Evolutionary conservation across 2,888 invertebrate species (phyloP).

Genomic region (Auanema freiburgensis): DNA sequence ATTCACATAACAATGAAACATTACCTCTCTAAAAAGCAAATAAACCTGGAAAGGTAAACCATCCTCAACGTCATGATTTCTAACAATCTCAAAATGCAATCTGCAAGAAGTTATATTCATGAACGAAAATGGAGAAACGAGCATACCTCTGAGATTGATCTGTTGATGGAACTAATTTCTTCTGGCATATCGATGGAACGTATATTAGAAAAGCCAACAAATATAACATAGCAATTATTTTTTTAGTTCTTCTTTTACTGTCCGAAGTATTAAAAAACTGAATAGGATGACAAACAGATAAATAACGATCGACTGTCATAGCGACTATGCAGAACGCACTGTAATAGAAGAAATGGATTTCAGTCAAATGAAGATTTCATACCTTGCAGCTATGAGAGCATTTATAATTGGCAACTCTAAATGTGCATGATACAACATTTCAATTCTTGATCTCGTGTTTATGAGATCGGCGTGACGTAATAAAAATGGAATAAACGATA

Average conservation of each 20-base stretch:
- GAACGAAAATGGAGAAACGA: neutral
- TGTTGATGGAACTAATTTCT: slow-evolving; percentile 51
- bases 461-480: slow-evolving; percentile 48
- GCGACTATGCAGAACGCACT: slow-evolving; percentile 68
- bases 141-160: slow-evolving; percentile 1
- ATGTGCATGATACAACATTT: slow-evolving; percentile 70
- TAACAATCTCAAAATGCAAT: slow-evolving; percentile 11
- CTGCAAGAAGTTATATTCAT: neutral
- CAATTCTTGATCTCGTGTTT: slow-evolving; percentile 68
- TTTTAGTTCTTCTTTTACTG: slow-evolving; percentile 64
- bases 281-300: slow-evolving; percentile 66
- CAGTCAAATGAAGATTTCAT: neutral
- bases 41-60: slow-evolving; percentile 64
- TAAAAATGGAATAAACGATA: slow-evolving; percentile 71
- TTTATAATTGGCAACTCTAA: slow-evolving; percentile 67
- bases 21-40: slow-evolving; percentile 65
- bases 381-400: slow-evolving; percentile 67
- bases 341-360: slow-evolving; percentile 17
- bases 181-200: slow-evolving; percentile 66
- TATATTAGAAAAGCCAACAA: slow-evolving; percentile 66
- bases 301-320: slow-evolving; percentile 68
- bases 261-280: slow-evolving; percentile 58
- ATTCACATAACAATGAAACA: neutral
- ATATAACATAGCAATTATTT: slow-evolving; percentile 65
- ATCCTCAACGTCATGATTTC: slow-evolving; percentile 44